Evolutionary conservation across 1,140 invertebrate genomes (phyloP), one percentile per base, ranked within the genome.

Genomic region (Temnothorax longispinosus): DNA sequence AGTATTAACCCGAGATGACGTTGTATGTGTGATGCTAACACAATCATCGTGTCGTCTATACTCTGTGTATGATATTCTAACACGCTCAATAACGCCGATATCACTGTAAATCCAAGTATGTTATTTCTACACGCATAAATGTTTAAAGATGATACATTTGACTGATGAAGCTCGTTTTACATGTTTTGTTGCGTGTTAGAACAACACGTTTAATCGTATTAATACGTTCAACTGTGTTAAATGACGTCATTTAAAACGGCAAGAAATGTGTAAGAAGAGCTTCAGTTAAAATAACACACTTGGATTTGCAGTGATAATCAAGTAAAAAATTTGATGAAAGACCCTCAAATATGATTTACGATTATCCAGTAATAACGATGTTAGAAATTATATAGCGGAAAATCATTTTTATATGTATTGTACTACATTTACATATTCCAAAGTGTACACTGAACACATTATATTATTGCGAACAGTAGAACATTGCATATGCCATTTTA

Each of bases 1-100:
- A 47, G 27, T 74, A 84, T 38, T 75, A 84, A 84, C n/a, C 4
- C 27, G 56, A 62, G 35, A 84, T 74, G 41, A 82, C 27, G 35
- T 60, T 82, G 27, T 56, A 74, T 18, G 13, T 41, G 15, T 54
- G n/a, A 11, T 47, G 27, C 18, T 82, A 74, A 74, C 44, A 71
- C 13, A 60, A 84, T 75, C 60, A 75, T 50, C 10, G 27, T 32
- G 18, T 82, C n/a, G 27, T 32, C 6, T 10, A 10, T 71, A 38
- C 38, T 69, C 35, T 32, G 32, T 32, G 41, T 27, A 32, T 56
- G 27, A 18, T 50, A 54, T 38, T 47, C 10, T 50, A 38, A 8
- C 13, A 8, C n/a, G 13, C 41, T 44, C n/a, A 38, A 72, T 71
- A 58, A 71, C 11, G 44, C 5, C 18, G 27, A 81, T 71, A 27